A percentile compares a stretch with the other conserved stretches of the same genome.
Conservation (phyloP, 2,888 invertebrate genomes). For the Blastobasis adustella region DNA sequence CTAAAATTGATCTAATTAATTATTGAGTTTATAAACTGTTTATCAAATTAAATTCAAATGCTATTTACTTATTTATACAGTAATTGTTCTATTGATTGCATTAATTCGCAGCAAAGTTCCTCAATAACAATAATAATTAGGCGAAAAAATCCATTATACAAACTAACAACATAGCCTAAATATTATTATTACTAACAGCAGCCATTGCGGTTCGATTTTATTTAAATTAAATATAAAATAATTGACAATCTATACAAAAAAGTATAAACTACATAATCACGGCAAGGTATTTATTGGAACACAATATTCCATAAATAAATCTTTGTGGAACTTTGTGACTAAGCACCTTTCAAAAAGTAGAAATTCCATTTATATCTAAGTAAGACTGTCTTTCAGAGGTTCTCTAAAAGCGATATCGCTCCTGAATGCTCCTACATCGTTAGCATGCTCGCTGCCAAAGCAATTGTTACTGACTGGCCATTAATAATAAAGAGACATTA, state of each 20-base stretch:
- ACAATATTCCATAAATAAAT: constrained; percentile 7
- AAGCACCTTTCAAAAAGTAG: constrained; percentile 15
- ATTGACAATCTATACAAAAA: constrained; percentile 1
- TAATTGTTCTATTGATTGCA: no score
- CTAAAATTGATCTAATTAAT: no score
- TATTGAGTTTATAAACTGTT: no score
- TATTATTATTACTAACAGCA: not conserved
- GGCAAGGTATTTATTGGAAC: constrained; percentile 22
- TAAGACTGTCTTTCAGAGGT: constrained; percentile 23
- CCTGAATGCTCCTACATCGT: not conserved
- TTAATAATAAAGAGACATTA: not conserved
- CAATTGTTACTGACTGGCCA: not conserved
- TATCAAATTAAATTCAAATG: no score
- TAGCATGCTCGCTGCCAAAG: no score
- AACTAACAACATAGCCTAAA: not conserved
- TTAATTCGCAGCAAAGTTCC: no score
- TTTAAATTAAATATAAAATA: not conserved
- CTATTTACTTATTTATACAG: no score
- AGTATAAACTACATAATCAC: constrained; percentile 9
- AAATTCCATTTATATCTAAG: constrained; percentile 3
- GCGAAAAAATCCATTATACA: not conserved
- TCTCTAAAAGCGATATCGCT: constrained; percentile 31
- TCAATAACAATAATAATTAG: not conserved
- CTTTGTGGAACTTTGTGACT: constrained; percentile 4
- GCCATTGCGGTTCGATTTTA: no score